Percentiles rank a stretch among this genome's conserved stretches.
Evolutionary conservation across 2,888 invertebrate genomes (phyloP).

Genomic region (Nebria brevicollis): DNA sequence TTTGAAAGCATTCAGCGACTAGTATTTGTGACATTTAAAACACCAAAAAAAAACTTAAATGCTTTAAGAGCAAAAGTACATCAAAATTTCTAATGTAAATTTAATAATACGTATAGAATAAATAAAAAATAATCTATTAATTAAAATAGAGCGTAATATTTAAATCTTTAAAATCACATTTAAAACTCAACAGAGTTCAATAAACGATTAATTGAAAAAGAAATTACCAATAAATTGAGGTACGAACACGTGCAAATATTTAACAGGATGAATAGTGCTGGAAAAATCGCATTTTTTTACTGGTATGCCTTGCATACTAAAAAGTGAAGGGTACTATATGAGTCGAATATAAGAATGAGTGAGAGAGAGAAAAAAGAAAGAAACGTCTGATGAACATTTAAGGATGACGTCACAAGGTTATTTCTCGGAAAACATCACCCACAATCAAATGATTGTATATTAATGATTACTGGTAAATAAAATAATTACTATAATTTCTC

Average conservation of each 20-base stretch:
- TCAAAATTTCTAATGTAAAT: no score
- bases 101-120: no score
- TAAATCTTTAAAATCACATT: no score
- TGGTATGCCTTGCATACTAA: neutral
- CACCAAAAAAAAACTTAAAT: neutral
- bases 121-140: no score
- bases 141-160: no score
- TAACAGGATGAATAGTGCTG: neutral
- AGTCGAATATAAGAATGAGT: neutral
- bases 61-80: no score
- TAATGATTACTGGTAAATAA: neutral
- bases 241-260: neutral
- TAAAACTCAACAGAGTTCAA: neutral
- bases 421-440: conserved; percentile 6
- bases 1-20: neutral
- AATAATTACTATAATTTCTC: neutral
- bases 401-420: conserved; percentile 16
- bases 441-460: neutral
- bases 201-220: neutral
- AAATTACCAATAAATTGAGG: neutral
- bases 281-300: neutral
- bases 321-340: neutral
- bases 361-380: neutral
- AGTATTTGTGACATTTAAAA: neutral
- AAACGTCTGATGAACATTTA: neutral